Base-by-base conservation (phyloP, 2,888 invertebrate species). In the Chaetoderma sp. region DNA sequence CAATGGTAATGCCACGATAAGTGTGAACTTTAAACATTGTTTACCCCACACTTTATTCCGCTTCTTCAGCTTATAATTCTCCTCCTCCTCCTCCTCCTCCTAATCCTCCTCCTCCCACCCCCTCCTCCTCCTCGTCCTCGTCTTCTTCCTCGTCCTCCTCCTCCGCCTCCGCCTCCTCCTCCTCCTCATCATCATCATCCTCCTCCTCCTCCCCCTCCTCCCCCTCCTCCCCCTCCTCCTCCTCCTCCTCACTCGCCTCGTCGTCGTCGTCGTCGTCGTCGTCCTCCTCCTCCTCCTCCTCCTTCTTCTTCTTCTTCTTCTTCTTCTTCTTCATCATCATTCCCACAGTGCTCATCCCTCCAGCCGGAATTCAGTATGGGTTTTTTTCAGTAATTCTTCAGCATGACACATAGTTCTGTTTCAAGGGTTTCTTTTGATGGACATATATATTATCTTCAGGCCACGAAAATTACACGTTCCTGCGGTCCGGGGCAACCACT, bases 11-110 rank as follows among this genome's bases (percentile, higher is more conserved):
- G n/a, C n/a, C n/a, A n/a, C n/a, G n/a, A n/a, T n/a, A n/a, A n/a
- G n/a, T n/a, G n/a, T n/a, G n/a, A n/a, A n/a, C n/a, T n/a, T n/a
- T n/a, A n/a, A n/a, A n/a, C n/a, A n/a, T n/a, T n/a, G n/a, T n/a
- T n/a, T n/a, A n/a, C n/a, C n/a, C n/a, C n/a, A n/a, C n/a, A n/a
- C n/a, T n/a, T n/a, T n/a, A n/a, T n/a, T 56, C n/a, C 61, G 49
- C 58, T 54, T 30, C 61, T 59, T 18, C 28, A 74, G 62, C 39
- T 70, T 71, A 4, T 55, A 70, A 30, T 72, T 36, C 63, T 77
- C 76, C 42, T 66, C 65, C 44, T 63, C 62, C 50, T 50, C 49
- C 33, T 32, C 25, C 30, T 36, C 30, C 33, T 23, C 18, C 50
- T 32, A 1, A 32, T 25, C 36, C 32, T 32, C 60, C 32, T 8